Percentiles rank a stretch among this genome's conserved stretches.
Conservation (phyloP, 1,140 invertebrate species). For the Macrobrachium nipponense region DNA sequence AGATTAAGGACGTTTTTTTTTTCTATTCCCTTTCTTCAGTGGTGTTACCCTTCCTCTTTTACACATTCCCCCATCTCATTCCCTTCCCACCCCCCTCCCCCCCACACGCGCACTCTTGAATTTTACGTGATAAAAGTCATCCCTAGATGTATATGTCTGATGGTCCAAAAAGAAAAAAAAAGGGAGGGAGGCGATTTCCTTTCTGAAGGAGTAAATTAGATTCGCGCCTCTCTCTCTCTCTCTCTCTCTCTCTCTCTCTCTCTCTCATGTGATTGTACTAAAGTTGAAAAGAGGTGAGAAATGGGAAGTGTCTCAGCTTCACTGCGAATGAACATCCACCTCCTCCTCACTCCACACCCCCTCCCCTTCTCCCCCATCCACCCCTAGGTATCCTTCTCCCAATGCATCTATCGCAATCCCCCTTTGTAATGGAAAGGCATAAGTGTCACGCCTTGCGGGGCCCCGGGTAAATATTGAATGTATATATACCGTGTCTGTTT, state of each 20-base stretch:
- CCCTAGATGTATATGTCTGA: too few relatives aligned
- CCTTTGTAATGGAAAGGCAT: too few relatives aligned
- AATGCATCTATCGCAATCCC: conserved; percentile 3
- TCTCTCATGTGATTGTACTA: neutral
- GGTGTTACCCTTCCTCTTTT: neutral
- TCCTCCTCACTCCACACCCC: neutral
- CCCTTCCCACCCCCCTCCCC: neutral
- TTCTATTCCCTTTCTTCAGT: neutral
- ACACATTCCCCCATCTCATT: neutral
- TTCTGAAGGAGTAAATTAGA: too few relatives aligned
- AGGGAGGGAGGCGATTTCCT: too few relatives aligned
- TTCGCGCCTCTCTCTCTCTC: neutral
- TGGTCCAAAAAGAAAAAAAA: too few relatives aligned
- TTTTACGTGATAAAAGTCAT: neutral
- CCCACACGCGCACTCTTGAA: neutral
- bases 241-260: neutral
- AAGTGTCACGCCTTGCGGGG: too few relatives aligned
- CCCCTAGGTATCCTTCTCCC: neutral
- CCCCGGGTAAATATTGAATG: neutral
- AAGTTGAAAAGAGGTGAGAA: too few relatives aligned
- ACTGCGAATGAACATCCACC: neutral
- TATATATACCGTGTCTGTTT: too few relatives aligned
- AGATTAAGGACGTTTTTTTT: neutral
- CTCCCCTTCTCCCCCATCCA: neutral
- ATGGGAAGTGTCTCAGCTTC: neutral